A percentile compares a stretch with the other conserved stretches of the same genome.
Conservation (phyloP, 2,797 vertebrate genomes). For the Botia almorhae region DNA sequence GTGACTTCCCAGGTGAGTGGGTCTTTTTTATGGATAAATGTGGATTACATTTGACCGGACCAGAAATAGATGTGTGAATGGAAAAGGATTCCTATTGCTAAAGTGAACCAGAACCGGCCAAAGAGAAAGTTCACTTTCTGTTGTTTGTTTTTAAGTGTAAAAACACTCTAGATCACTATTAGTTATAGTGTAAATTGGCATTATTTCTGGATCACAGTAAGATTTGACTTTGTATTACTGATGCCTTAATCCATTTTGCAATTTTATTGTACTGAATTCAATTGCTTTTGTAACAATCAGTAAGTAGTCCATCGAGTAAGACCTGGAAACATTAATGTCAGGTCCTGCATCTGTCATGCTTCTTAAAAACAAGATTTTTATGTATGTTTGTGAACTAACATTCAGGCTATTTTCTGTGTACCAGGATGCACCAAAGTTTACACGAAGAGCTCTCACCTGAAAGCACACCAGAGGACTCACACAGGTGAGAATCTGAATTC, state of each 20-base stretch:
- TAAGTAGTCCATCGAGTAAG: too few species aligned
- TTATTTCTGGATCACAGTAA: too few species aligned
- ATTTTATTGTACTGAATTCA: neutral
- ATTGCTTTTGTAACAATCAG: neutral
- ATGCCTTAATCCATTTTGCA: neutral
- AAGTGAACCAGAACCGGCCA: too few species aligned
- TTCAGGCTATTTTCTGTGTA: constrained; percentile 28
- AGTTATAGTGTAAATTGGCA: too few species aligned
- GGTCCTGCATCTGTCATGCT: too few species aligned
- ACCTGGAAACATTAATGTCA: too few species aligned
- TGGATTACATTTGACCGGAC: neutral
- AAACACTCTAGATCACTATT: too few species aligned
- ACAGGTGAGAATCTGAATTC: constrained; percentile 80
- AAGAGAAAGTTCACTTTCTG: too few species aligned
- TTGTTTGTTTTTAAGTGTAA: too few species aligned
- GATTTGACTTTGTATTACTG: neutral
- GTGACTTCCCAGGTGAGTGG: constrained; percentile 83
- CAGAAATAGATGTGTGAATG: too few species aligned
- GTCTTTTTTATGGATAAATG: neutral
- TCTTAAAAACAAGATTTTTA: neutral
- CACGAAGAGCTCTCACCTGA: constrained; percentile 96
- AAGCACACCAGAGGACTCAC: constrained; percentile 92
- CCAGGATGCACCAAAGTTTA: constrained; percentile 93
- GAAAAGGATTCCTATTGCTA: too few species aligned
- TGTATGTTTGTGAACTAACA: neutral